Evolutionary conservation across 2,888 invertebrate genomes (phyloP), one percentile per base, ranked within the genome.

Genomic region (Alviniconcha strummeri): DNA sequence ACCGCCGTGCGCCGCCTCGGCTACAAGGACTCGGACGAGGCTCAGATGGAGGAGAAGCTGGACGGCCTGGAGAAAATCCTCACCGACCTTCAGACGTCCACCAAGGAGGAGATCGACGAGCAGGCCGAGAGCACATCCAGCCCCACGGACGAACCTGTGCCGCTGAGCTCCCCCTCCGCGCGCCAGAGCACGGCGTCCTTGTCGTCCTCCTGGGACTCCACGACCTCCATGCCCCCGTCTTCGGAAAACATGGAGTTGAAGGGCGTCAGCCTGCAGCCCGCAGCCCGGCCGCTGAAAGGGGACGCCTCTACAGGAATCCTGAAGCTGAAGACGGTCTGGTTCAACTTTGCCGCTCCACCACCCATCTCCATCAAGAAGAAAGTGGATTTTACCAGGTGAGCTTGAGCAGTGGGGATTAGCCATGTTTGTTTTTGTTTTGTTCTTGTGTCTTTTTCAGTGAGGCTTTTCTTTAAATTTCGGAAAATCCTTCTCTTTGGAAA

Each of bases 271-370:
- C 77, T 83, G 36, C 72, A 86, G n/a, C 81, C 85, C 1, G 81
- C 86, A 5, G 67, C 76, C 6, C 86, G 88, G 60, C 88, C 90
- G 36, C 88, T 94, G 52, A 88, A 90, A 81, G 94, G 94, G 6
- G 94, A 94, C 89, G 93, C 94, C 7, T 93, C 97, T 0, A 97
- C 97, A 0, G 97, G 97, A 90, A 96, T 97, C 3, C 96, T 98
- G 82, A 97, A 98, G 92, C 94, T 99, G 83, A 97, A 97, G 93
- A 96, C 97, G 0, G 97, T 98, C 76, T 99, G 98, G 98, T 98
- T 99, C 91, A 98, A 98, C 93, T 99, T 99, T 94, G 98, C 99
- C 7, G 98, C 99, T 0, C 98, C 99, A 0, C 98, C 98, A 0
- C 96, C 97, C 86, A 97, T 98, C 2, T 98, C 98, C 0, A 98